Base-by-base conservation (phyloP, 2,888 invertebrate species). In the Chloromyia formosa region DNA sequence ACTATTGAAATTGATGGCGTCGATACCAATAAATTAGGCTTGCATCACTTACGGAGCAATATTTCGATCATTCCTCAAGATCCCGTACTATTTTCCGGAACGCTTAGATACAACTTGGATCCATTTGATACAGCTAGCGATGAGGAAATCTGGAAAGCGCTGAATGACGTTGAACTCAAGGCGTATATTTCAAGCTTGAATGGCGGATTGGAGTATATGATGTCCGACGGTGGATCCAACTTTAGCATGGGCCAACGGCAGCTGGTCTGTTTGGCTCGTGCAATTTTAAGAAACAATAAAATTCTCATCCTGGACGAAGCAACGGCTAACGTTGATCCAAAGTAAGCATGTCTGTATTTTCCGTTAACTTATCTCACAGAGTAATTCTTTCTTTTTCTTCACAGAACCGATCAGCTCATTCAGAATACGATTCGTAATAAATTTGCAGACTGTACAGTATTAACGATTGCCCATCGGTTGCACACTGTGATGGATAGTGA, bases 21-120 rank as follows among this genome's bases (percentile, higher is more conserved):
- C 0, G 89, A 93, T 75, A 92, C 90, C 0, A 88, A 88, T 60
- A 86, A 86, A n/a, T 88, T 96, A 45, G 93, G 93, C 0, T 87
- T 96, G 2, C 89, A 92, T 83, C 92, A 94, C 80, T 86, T 97
- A 35, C 87, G 97, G 64, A 89, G 89, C 72, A 92, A 91, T 80
- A 93, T 97, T 74, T 92, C 96, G 0, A 96, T 97, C 76, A 97
- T 97, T 81, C 97, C 97, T 0, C 97, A 97, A 87, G 95, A 95
- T 81, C 95, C 96, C 0, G 91, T 95, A 23, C 84, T 96, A 22
- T 96, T 96, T 83, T 93, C 93, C 0, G 93, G 93, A 9, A 91
- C 92, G n/a, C 84, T 96, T 56, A 88, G 96, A 7, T 90, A 92
- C 82, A 96, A 96, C 84, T 87, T 96, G 82, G 95, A 95, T 87